phyloP scores from a whole-genome alignment of 2,797 vertebrate genomes.

The Sphenodon punctatus region DNA sequence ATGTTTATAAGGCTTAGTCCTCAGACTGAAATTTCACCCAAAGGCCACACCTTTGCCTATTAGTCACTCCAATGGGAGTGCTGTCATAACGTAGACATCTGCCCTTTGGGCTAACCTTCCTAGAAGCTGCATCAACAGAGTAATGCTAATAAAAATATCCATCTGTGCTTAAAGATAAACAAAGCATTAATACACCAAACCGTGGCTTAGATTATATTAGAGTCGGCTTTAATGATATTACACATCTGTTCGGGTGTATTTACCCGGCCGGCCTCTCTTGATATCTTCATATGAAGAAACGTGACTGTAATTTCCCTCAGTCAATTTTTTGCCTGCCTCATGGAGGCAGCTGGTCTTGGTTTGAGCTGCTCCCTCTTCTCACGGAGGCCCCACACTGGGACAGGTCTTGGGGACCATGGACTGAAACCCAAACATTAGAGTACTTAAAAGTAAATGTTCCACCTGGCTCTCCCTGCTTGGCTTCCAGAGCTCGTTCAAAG shows the following conservation, averaged over 20 bases:
- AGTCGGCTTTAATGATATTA: conserved; percentile 75
- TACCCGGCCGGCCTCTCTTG: conserved; percentile 41
- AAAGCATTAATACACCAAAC: conserved; percentile 81
- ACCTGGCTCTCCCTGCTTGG: not conserved
- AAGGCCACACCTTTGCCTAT: conserved; percentile 56
- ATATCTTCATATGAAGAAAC: conserved; percentile 35
- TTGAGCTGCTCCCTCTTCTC: not conserved
- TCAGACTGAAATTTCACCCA: conserved; percentile 68
- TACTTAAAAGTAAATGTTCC: conserved; percentile 34
- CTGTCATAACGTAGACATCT: conserved; percentile 75
- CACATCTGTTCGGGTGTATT: conserved; percentile 72
- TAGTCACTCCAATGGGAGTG: conserved; percentile 55
- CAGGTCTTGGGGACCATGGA: conserved; percentile 17
- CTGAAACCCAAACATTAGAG: conserved; percentile 53
- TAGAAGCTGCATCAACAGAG: conserved; percentile 76
- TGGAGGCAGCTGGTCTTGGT: conserved; percentile 8
- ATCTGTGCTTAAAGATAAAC: conserved; percentile 82
- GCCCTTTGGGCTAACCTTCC: conserved; percentile 75
- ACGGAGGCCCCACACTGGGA: conserved; percentile 14
- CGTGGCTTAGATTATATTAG: conserved; percentile 73
- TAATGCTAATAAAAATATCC: conserved; percentile 84
- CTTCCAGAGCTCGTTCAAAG: conserved; percentile 59
- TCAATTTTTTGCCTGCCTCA: not conserved
- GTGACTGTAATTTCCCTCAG: conserved; percentile 3
- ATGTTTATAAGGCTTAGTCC: conserved; percentile 47